phyloP scores from a whole-genome alignment of 1,140 invertebrate species.

The Penaeus vannamei region DNA sequence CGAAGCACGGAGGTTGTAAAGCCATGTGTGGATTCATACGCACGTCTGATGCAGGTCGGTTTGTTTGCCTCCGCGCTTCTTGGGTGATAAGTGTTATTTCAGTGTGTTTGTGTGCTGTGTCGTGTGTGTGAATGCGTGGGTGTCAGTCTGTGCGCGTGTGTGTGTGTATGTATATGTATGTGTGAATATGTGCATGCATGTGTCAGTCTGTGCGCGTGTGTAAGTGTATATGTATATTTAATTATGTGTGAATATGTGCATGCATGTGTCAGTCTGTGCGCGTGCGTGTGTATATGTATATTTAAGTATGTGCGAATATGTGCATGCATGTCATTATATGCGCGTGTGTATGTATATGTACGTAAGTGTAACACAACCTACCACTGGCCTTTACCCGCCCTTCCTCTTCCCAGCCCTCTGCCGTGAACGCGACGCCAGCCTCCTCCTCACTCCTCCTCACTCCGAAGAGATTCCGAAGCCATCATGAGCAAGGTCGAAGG shows the following conservation, averaged over 20 bases:
- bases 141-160: too few species aligned
- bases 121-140: too few species aligned
- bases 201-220: not conserved
- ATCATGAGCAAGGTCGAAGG: constrained; percentile 30
- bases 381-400: not conserved
- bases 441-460: too few species aligned
- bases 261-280: not conserved
- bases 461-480: constrained; percentile 7
- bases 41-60: too few species aligned
- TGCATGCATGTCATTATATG: not conserved
- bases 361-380: not conserved
- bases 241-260: not conserved
- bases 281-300: constrained; percentile 13
- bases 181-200: not conserved
- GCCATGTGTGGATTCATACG: too few species aligned
- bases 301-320: not conserved
- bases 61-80: too few species aligned
- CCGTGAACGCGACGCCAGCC: too few species aligned
- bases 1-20: too few species aligned
- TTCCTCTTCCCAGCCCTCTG: too few species aligned
- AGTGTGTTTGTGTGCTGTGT: too few species aligned
- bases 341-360: not conserved
- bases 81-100: too few species aligned
- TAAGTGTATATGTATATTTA: not conserved
- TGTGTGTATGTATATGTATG: too few species aligned